Conservation (phyloP, 2,797 vertebrate species). For the Psittacula echo region DNA sequence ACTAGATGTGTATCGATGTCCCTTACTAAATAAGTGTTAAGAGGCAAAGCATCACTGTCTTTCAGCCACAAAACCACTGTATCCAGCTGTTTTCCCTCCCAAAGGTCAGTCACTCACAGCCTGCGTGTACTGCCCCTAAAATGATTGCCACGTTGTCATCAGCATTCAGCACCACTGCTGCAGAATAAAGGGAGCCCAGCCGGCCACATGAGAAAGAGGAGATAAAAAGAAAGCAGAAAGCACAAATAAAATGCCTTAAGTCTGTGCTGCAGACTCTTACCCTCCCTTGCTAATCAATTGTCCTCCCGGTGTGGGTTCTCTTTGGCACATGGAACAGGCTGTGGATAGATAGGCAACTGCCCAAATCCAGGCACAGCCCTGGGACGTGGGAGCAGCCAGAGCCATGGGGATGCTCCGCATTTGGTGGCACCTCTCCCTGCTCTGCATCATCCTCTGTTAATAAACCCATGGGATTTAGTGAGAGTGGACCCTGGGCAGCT, state of each 20-base stretch:
- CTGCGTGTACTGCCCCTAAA: conserved; percentile 37
- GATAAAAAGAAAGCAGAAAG: conserved; percentile 75
- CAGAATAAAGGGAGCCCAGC: conserved; percentile 62
- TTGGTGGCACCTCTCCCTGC: neutral
- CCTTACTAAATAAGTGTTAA: conserved; percentile 17
- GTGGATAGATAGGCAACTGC: neutral
- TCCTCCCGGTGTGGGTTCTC: neutral
- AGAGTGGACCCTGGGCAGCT: neutral
- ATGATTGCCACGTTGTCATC: conserved; percentile 64
- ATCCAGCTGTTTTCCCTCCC: neutral
- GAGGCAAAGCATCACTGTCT: conserved; percentile 8
- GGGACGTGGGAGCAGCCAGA: neutral
- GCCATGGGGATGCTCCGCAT: neutral
- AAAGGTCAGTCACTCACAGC: conserved; percentile 2
- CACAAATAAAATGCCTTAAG: conserved; percentile 78
- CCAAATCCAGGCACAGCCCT: neutral
- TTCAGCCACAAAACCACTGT: conserved; percentile 21
- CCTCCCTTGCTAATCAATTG: conserved; percentile 65
- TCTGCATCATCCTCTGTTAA: neutral
- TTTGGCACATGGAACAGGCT: neutral
- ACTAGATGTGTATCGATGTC: neutral
- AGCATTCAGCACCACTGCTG: conserved; percentile 72
- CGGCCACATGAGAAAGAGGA: conserved; percentile 68
- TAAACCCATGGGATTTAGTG: neutral
- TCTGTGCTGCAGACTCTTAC: conserved; percentile 68